Percentiles rank a stretch among this genome's conserved stretches.
Conservation (phyloP, 2,888 invertebrate species). For the Stomorhina lunata region DNA sequence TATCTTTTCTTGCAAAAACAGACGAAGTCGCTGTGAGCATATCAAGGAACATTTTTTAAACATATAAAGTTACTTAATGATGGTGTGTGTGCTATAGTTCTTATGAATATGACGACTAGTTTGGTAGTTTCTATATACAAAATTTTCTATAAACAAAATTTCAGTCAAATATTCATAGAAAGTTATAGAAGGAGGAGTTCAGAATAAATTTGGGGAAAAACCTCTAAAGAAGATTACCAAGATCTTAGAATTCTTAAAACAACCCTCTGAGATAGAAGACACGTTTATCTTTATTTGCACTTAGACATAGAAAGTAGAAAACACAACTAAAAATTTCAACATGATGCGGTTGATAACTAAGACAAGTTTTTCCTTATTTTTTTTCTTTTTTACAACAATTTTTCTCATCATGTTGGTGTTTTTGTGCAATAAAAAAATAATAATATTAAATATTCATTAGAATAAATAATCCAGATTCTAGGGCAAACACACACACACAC, state of each 20-base stretch:
- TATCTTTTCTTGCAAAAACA: neutral
- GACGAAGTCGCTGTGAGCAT: neutral
- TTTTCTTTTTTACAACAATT: neutral
- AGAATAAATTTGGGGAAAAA: no score
- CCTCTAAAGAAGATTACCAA: neutral
- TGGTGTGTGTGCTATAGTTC: neutral
- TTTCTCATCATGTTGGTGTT: neutral
- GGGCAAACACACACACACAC: neutral
- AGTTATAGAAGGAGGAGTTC: no score
- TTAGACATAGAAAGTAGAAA: neutral
- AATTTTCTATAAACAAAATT: neutral
- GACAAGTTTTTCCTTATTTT: neutral
- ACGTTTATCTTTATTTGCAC: neutral
- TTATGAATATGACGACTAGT: neutral
- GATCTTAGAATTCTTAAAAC: no score
- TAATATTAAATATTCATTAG: constrained; percentile 60
- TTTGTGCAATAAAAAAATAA: constrained; percentile 32
- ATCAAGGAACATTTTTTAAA: neutral
- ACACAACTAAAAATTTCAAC: neutral
- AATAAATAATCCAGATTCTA: constrained; percentile 42
- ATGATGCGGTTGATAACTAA: constrained; percentile 11
- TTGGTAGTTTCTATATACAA: constrained; percentile 17
- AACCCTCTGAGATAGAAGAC: neutral
- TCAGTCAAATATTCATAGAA: neutral
- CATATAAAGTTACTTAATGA: constrained; percentile 34